These are phyloP conservation scores for Zaprionus taronus DNA, from an alignment of 1,140 invertebrate genomes.

Conservation along the genomic window DNA sequence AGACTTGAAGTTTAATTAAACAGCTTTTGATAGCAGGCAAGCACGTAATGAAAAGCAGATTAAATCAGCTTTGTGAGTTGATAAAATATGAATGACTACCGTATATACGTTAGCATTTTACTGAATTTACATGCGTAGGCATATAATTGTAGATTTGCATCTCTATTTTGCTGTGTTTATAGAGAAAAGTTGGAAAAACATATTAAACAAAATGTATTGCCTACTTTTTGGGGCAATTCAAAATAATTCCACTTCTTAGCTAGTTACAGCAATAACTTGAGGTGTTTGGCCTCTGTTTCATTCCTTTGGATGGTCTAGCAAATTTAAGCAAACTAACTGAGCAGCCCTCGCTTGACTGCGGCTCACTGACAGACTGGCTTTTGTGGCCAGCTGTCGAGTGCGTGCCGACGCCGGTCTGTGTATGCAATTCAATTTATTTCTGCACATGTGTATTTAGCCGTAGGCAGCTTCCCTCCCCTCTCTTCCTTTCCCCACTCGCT, in stretches of 20 bases:
- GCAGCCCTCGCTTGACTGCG: constrained; percentile 1
- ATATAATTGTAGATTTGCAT: neutral
- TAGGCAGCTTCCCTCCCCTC: constrained; percentile 11
- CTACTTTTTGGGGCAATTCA: neutral
- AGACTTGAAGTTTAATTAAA: constrained; percentile 6
- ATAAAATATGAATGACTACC: neutral
- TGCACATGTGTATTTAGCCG: constrained; percentile 44
- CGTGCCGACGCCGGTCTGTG: constrained; percentile 47
- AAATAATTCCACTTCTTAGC: neutral
- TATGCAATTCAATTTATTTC: constrained; percentile 80
- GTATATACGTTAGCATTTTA: neutral
- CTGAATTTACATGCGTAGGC: neutral
- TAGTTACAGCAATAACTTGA: neutral
- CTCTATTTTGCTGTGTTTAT: neutral
- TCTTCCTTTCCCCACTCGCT: neutral
- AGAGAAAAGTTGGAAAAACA: neutral
- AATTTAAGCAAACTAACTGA: neutral
- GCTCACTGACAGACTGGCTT: constrained; percentile 33
- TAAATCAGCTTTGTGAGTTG: neutral
- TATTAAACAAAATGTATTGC: neutral
- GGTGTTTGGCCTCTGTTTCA: neutral
- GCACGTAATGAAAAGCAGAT: neutral
- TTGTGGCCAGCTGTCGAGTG: constrained; percentile 76
- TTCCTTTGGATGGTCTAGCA: neutral
- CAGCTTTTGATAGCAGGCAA: neutral